These are phyloP conservation scores for Hermodice carunculata DNA, from an alignment of 2,888 invertebrate genomes.

Conservation along the genomic window DNA sequence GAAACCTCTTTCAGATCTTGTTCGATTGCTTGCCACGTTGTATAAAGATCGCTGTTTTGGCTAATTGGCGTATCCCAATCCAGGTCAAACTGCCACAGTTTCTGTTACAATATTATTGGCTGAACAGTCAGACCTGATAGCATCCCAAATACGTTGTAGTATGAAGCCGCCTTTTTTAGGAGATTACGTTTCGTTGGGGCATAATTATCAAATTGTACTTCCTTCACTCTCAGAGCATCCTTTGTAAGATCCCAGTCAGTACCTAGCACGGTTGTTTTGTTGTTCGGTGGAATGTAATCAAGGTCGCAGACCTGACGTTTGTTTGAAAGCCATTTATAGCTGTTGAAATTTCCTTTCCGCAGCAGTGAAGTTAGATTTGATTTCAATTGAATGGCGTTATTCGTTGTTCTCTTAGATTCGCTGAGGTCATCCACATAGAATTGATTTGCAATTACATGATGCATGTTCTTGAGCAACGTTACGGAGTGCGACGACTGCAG, in stretches of 20 bases:
- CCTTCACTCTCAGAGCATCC: background rate
- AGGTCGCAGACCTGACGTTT: background rate
- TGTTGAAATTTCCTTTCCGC: background rate
- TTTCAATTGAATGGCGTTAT: background rate
- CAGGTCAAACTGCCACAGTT: constrained; percentile 13
- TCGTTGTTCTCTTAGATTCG: background rate
- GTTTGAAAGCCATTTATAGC: background rate
- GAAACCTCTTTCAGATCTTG: background rate
- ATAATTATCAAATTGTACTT: background rate
- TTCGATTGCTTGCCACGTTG: background rate
- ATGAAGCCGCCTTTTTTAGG: constrained; percentile 8
- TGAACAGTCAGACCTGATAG: background rate
- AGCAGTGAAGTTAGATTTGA: background rate
- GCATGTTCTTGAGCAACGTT: constrained; percentile 5
- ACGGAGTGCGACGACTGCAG: background rate
- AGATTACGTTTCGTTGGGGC: constrained; percentile 9
- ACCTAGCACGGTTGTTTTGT: background rate
- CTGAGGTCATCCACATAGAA: background rate
- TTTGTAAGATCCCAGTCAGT: background rate
- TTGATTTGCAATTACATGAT: background rate
- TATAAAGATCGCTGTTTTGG: constrained; percentile 13
- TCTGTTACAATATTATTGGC: constrained; percentile 9
- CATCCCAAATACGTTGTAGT: constrained; percentile 14
- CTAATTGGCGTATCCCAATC: constrained; percentile 20
- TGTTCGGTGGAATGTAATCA: background rate